These are phyloP conservation scores for Brachyptera risi DNA, from an alignment of 2,888 invertebrate genomes.

Conservation along the genomic window DNA sequence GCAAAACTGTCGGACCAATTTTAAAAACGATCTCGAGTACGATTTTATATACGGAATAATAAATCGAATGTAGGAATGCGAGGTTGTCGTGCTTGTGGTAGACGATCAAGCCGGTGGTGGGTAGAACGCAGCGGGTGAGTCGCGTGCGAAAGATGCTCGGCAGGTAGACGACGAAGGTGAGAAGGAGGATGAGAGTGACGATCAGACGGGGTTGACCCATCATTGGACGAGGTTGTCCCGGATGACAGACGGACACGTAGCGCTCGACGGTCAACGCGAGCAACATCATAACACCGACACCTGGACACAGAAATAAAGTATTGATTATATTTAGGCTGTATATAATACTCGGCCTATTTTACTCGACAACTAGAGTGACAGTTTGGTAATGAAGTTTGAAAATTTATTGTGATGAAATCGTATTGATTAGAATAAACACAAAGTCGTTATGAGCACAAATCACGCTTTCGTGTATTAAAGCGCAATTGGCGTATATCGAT, in stretches of 20 bases:
- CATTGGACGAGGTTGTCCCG: constrained; percentile 61
- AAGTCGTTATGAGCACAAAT: too few species aligned
- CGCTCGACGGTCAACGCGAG: constrained; percentile 68
- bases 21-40: constrained; percentile 61
- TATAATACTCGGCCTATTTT: too few species aligned
- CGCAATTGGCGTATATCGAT: too few species aligned
- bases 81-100: constrained; percentile 51
- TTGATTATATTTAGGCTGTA: too few species aligned
- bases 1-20: constrained; percentile 60
- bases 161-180: constrained; percentile 62
- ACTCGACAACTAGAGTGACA: too few species aligned
- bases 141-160: constrained; percentile 63
- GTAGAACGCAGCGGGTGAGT: constrained; percentile 52
- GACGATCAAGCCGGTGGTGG: constrained; percentile 51
- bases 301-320: too few species aligned
- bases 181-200: constrained; percentile 59
- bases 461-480: too few species aligned
- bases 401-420: too few species aligned
- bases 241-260: constrained; percentile 70
- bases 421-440: too few species aligned
- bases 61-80: constrained; percentile 48
- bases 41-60: constrained; percentile 46
- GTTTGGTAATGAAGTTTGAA: too few species aligned
- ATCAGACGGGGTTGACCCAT: constrained; percentile 60
- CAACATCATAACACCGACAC: constrained; percentile 73